These are phyloP conservation scores for Tachuris rubrigastra DNA, from an alignment of 2,113 vertebrate genomes.

Conservation along the genomic window DNA sequence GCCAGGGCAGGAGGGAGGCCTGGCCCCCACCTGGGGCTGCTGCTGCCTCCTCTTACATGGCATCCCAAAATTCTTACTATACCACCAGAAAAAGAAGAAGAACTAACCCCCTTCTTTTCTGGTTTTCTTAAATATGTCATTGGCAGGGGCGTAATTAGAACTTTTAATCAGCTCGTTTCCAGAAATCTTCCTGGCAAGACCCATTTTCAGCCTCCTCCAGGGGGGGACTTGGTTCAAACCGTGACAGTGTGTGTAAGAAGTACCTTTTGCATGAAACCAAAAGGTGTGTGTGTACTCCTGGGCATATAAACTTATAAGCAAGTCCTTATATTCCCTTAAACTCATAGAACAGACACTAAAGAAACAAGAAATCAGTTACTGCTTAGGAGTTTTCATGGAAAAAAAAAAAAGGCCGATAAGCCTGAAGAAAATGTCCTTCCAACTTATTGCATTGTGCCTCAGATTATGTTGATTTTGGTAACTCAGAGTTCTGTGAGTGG, in stretches of 20 bases:
- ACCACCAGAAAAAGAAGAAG: no score
- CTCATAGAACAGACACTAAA: neutral
- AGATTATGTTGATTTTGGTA: neutral
- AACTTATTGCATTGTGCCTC: neutral
- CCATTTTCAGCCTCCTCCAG: no score
- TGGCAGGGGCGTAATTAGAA: no score
- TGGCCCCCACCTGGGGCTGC: no score
- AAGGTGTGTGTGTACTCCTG: neutral
- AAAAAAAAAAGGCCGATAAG: fast-evolving
- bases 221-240: no score
- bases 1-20: no score
- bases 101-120: no score
- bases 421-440: neutral
- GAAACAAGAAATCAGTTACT: neutral
- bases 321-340: neutral
- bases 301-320: neutral
- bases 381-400: neutral
- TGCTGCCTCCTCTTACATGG: no score
- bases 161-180: no score
- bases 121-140: no score
- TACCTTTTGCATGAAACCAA: neutral
- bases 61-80: no score
- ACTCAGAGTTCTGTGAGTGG: neutral
- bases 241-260: neutral
- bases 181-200: no score